Evolutionary conservation across 2,113 vertebrate genomes (phyloP).

Genomic region (Tyrannus savana): DNA sequence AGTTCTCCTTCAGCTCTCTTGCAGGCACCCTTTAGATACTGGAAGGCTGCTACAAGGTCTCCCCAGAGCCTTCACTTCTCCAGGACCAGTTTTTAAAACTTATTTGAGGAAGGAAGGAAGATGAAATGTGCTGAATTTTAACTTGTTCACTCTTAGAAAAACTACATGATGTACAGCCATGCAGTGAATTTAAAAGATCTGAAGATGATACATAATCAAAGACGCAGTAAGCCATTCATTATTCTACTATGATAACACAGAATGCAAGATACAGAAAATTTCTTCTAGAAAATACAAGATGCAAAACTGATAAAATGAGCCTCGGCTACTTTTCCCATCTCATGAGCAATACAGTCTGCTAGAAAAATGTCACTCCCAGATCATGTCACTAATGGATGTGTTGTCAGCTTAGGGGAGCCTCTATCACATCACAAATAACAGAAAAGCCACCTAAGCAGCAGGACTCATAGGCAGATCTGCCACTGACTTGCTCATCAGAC

Average conservation of each 20-base stretch:
- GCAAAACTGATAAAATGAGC: background rate
- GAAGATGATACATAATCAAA: background rate
- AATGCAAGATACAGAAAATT: background rate
- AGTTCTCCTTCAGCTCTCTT: background rate
- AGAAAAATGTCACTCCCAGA: background rate
- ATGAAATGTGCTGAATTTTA: background rate
- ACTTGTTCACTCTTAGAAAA: background rate
- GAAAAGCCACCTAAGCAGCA: background rate
- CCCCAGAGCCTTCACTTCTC: background rate
- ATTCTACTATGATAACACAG: background rate
- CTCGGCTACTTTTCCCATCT: background rate
- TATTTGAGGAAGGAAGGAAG: background rate
- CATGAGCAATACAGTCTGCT: background rate
- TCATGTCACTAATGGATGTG: background rate
- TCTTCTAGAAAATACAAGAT: background rate
- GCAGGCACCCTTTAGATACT: background rate
- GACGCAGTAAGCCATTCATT: background rate
- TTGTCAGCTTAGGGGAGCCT: constrained; percentile 8
- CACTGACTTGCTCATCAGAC: background rate
- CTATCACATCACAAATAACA: background rate
- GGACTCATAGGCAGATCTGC: background rate
- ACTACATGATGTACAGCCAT: background rate
- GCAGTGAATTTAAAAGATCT: background rate
- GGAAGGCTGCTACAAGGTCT: background rate
- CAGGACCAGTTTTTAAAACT: background rate